Percentiles rank a stretch among this genome's conserved stretches.
These are phyloP conservation scores for Leptura quadrifasciata DNA, from an alignment of 2,888 invertebrate genomes.

Conservation along the genomic window DNA sequence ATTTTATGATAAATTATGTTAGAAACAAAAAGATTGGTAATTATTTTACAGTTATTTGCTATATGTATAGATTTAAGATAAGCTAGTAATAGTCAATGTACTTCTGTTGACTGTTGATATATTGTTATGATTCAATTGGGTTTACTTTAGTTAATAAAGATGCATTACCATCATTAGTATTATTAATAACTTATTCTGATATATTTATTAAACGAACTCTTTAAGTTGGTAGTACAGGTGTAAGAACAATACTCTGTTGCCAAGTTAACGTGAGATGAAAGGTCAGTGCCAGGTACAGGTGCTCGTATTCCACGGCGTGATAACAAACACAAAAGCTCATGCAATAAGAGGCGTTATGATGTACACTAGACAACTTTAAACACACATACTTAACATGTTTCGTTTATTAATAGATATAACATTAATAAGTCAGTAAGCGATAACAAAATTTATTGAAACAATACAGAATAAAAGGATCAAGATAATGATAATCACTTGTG, in stretches of 20 bases:
- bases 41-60: no score
- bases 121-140: no score
- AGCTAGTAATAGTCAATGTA: no score
- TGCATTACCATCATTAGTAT: no score
- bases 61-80: no score
- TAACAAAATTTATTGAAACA: neutral
- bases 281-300: neutral
- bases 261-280: neutral
- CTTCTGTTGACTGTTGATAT: no score
- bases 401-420: neutral
- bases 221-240: no score
- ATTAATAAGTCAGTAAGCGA: neutral
- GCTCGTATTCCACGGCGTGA: neutral
- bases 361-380: neutral
- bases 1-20: no score
- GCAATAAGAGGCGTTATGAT: neutral
- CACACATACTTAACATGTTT: neutral
- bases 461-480: neutral
- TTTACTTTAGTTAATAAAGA: no score
- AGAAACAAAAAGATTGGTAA: no score
- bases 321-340: neutral
- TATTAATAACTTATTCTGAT: no score
- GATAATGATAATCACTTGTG: neutral
- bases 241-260: neutral
- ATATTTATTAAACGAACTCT: no score